Evolutionary conservation across 64 coral and sea anemone genomes (phyloP), one percentile per base, ranked within the genome.

Genomic region (Trachythela sp.): DNA sequence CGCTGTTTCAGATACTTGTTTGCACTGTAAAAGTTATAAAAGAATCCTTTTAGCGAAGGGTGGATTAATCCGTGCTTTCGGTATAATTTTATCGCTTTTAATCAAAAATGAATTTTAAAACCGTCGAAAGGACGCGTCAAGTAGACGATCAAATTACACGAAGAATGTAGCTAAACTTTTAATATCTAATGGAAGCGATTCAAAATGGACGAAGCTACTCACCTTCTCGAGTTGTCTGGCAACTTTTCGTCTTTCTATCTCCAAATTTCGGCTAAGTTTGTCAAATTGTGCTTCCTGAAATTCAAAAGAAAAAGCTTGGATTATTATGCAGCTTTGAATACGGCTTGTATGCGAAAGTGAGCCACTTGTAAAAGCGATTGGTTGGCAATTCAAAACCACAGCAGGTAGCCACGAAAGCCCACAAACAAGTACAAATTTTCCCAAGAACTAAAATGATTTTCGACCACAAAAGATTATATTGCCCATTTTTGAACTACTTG

Each of bases 151-250:
- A 80, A 80, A 80, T 80, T 80, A 29, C 75, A 80, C 13, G 7
- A 2, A 29, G 75, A 80, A 80, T 36, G 33, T 68, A 68, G 6
- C 15, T n/a, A n/a, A 22, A n/a, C 5, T 14, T 68, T 68, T 45
- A 45, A 22, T 43, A 24, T 75, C 14, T 48, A 86, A 37, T 85
- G 2, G 77, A 84, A 58, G 41, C 4, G 49, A 76, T 52, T 86
- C 58, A 71, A 87, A 75, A 71, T 22, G 42, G 13, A 32, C 40
- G 20, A 9, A 39, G 9, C 3, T 11, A 45, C 84, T 89, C 70
- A 99, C 96, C 92, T 92, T 99, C 89, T 94, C 90, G 10, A 99
- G 90, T 86, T 99, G 91, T 84, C 88, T 50, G 9, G 93, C 93
- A n/a, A 99, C 93, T 43, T 91, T 95, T 84, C 90, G 75, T 30